phyloP scores from a whole-genome alignment of 2,888 invertebrate species.

The Lacanobia oleracea region DNA sequence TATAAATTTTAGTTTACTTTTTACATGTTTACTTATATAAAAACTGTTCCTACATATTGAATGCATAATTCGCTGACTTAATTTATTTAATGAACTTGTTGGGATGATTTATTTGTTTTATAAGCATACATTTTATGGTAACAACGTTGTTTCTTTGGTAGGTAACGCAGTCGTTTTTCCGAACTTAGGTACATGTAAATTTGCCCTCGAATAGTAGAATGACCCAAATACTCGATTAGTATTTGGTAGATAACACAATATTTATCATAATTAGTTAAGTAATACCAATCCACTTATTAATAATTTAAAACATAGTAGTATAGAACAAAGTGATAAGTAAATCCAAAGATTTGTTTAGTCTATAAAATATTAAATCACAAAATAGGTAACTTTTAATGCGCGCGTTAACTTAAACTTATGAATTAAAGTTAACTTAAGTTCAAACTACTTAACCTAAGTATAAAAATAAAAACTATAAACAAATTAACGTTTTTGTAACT shows the following conservation, averaged over 20 bases:
- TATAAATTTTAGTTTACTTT: too few relatives aligned
- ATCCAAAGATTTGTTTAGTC: slow-evolving; percentile 5
- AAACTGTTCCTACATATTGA: too few relatives aligned
- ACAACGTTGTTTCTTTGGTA: too few relatives aligned
- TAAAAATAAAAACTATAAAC: slow-evolving; percentile 24
- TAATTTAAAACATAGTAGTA: not conserved
- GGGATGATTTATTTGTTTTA: too few relatives aligned
- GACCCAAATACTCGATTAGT: not conserved
- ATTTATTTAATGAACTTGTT: too few relatives aligned
- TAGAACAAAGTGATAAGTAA: not conserved
- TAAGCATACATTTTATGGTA: too few relatives aligned
- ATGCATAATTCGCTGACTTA: too few relatives aligned
- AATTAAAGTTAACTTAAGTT: slow-evolving; percentile 23
- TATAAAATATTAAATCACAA: slow-evolving; percentile 39
- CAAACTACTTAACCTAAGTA: not conserved
- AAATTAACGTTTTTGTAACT: slow-evolving; percentile 35
- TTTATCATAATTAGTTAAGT: not conserved
- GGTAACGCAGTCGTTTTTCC: too few relatives aligned
- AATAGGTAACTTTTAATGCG: slow-evolving; percentile 67
- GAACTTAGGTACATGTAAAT: too few relatives aligned
- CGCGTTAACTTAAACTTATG: slow-evolving; percentile 50
- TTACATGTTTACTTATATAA: too few relatives aligned
- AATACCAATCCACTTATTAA: not conserved
- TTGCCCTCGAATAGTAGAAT: not conserved
- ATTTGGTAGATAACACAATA: not conserved